Evolutionary conservation across 53 echinoderm and acorn worm species (phyloP).

Genomic region (Temnopleurus reevesii): DNA sequence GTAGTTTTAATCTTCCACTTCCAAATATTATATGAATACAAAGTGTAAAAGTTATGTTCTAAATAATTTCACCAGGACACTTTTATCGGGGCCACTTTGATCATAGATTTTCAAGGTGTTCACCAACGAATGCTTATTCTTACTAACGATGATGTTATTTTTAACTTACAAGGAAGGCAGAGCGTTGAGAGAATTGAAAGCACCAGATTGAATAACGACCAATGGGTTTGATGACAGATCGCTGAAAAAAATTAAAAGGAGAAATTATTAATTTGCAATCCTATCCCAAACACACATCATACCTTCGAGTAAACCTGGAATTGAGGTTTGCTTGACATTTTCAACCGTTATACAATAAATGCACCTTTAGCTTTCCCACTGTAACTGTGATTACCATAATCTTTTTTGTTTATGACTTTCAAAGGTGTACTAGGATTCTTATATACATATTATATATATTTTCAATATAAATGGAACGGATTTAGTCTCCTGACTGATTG

Average conservation of each 20-base stretch:
- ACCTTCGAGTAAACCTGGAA: no score
- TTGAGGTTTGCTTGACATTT: no score
- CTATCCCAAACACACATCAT: background rate
- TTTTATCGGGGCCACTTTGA: no score
- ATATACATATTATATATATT: no score
- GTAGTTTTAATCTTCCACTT: background rate
- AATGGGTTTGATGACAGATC: slow-evolving; percentile 76
- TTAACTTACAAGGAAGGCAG: slow-evolving; percentile 76
- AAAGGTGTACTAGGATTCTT: no score
- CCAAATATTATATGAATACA: background rate
- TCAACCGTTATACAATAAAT: background rate
- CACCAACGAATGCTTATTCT: background rate
- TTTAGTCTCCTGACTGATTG: no score
- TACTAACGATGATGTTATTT: background rate
- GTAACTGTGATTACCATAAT: background rate
- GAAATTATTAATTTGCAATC: background rate
- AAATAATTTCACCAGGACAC: no score
- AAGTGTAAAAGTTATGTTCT: background rate
- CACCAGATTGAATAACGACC: slow-evolving; percentile 54
- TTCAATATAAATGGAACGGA: no score
- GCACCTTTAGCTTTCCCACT: background rate
- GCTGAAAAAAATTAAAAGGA: slow-evolving; percentile 42
- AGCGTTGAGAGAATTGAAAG: slow-evolving; percentile 63
- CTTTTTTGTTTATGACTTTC: background rate
- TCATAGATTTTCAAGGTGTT: no score